Evolutionary conservation across 2,113 vertebrate genomes (phyloP).

Genomic region (Choloepus hoffmanni): DNA sequence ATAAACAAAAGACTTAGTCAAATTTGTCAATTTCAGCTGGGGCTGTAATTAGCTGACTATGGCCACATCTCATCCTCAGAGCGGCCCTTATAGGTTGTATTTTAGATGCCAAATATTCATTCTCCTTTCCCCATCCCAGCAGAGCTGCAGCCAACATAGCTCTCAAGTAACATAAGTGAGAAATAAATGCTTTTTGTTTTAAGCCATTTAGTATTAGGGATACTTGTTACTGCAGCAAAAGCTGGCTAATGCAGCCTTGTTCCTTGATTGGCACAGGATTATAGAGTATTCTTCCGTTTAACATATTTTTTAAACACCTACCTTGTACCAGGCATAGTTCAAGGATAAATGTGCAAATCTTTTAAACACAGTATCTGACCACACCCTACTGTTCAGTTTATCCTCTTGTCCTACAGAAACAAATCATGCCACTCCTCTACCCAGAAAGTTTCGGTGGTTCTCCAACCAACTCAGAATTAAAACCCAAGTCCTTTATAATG

Average conservation of each 20-base stretch:
- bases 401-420: background rate
- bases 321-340: background rate
- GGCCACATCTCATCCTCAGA: background rate
- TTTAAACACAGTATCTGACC: background rate
- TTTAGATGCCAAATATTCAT: background rate
- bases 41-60: background rate
- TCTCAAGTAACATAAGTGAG: background rate
- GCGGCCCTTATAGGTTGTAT: background rate
- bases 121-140: background rate
- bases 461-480: background rate
- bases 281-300: background rate
- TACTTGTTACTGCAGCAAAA: background rate
- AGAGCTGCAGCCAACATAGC: background rate
- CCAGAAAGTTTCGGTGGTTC: background rate
- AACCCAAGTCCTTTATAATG: background rate
- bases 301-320: background rate
- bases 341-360: background rate
- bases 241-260: background rate
- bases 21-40: background rate
- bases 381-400: background rate
- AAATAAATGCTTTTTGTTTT: background rate
- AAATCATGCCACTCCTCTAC: background rate
- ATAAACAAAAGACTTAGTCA: slow-evolving; percentile 59
- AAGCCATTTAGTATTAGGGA: background rate
- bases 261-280: background rate